A percentile compares a stretch with the other conserved stretches of the same genome.
Conservation (phyloP, 2,888 invertebrate genomes). For the Petrolisthes manimaculis region DNA sequence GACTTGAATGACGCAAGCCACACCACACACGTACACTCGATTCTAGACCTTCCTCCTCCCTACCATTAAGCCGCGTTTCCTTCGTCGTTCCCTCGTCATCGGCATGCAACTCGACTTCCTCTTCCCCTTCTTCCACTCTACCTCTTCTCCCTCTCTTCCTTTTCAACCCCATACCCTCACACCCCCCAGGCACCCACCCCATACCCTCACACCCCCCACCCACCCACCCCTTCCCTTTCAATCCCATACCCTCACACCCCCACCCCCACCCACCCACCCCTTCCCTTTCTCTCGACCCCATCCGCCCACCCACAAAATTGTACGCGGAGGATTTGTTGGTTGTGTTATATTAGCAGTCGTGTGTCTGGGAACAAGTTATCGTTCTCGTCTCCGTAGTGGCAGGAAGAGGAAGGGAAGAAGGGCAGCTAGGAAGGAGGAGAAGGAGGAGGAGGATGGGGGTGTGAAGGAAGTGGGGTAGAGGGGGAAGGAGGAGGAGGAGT, state of each 20-base stretch:
- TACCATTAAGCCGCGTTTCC: not conserved
- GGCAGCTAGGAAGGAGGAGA: not conserved
- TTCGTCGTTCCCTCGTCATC: not conserved
- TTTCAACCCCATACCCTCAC: not conserved
- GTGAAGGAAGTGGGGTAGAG: not conserved
- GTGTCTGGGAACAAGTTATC: slow-evolving; percentile 34
- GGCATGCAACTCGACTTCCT: slow-evolving; percentile 7
- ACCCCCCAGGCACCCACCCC: not conserved
- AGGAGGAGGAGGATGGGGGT: not conserved
- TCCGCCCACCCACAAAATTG: slow-evolving; percentile 47
- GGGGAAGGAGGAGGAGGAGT: not conserved
- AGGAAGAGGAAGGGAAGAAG: not conserved
- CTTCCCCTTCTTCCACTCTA: slow-evolving; percentile 7
- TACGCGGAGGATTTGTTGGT: slow-evolving; percentile 45
- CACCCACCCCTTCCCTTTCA: not conserved
- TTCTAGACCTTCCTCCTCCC: not conserved
- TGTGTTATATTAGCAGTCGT: slow-evolving; percentile 49
- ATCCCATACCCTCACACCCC: not conserved
- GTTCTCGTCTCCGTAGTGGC: not conserved
- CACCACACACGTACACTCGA: not conserved
- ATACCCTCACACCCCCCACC: not conserved
- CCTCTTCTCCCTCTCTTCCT: not conserved
- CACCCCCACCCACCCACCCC: not conserved
- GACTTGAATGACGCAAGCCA: slow-evolving; percentile 21
- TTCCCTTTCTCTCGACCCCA: slow-evolving; percentile 34